phyloP scores from a whole-genome alignment of 2,797 vertebrate species.

The Streptopelia turtur region DNA sequence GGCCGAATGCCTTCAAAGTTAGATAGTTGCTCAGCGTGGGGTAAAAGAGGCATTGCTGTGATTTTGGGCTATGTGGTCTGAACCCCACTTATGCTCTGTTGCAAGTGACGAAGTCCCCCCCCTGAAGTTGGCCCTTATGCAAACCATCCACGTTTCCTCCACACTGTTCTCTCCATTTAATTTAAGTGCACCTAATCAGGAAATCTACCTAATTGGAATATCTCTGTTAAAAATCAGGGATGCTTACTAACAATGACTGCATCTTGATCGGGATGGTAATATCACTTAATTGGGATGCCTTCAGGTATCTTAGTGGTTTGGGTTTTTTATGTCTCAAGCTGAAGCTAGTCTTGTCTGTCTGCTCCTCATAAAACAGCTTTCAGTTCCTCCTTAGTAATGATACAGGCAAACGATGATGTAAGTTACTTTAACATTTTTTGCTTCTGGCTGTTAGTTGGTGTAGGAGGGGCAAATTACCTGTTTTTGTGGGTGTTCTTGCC shows the following conservation, averaged over 20 bases:
- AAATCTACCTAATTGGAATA: conserved; percentile 70
- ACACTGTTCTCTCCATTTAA: background rate
- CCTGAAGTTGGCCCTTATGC: background rate
- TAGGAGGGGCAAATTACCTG: conserved; percentile 69
- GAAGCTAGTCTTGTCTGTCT: conserved; percentile 70
- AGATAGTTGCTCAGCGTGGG: accelerated
- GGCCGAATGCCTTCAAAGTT: background rate
- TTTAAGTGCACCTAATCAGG: conserved; percentile 52
- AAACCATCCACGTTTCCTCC: background rate
- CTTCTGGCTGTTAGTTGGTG: conserved; percentile 67
- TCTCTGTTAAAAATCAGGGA: conserved; percentile 56
- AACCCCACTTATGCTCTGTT: accelerated
- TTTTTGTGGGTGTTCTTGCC: conserved; percentile 73
- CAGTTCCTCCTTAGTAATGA: conserved; percentile 71
- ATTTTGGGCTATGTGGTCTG: accelerated
- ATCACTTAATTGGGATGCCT: conserved; percentile 75
- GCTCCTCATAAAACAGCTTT: conserved; percentile 70
- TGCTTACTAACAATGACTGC: conserved; percentile 73
- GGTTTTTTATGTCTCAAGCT: conserved; percentile 63
- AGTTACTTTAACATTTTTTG: conserved; percentile 65
- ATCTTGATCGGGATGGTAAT: conserved; percentile 72
- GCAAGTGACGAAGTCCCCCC: background rate
- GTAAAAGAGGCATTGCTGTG: background rate
- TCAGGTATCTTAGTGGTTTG: conserved; percentile 68
- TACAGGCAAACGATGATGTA: conserved; percentile 67